Percentiles rank a stretch among this genome's conserved stretches.
These are phyloP conservation scores for Enteromius treurensis DNA, from an alignment of 2,797 vertebrate genomes.

Conservation along the genomic window DNA sequence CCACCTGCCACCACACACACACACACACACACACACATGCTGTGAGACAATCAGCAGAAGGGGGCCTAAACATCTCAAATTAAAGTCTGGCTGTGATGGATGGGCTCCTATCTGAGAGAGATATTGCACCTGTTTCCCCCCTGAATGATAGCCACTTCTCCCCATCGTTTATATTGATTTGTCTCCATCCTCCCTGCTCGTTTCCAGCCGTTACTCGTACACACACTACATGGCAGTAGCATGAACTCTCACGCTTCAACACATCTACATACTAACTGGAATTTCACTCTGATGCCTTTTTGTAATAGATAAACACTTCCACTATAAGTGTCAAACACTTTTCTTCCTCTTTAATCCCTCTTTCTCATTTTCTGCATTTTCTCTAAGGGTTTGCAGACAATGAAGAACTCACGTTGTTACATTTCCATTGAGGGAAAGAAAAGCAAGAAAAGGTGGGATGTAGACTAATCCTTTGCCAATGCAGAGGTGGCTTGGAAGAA, in stretches of 20 bases:
- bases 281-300: neutral
- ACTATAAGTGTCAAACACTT: neutral
- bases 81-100: slow-evolving; percentile 79
- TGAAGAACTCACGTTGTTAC: neutral
- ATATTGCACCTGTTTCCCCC: slow-evolving; percentile 75
- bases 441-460: neutral
- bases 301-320: neutral
- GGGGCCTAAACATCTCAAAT: slow-evolving; percentile 79
- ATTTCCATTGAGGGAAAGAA: neutral
- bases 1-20: slow-evolving; percentile 17
- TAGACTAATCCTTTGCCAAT: neutral
- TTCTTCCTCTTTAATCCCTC: neutral
- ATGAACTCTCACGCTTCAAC: slow-evolving; percentile 16
- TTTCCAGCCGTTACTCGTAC: slow-evolving; percentile 30
- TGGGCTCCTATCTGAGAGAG: slow-evolving; percentile 73
- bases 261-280: slow-evolving; percentile 38
- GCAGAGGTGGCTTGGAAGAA: neutral
- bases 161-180: slow-evolving; percentile 80
- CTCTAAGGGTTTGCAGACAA: slow-evolving; percentile 7
- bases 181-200: slow-evolving; percentile 64
- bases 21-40: slow-evolving; percentile 22
- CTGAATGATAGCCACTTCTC: slow-evolving; percentile 76
- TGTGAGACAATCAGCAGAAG: slow-evolving; percentile 73
- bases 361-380: neutral
- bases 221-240: slow-evolving; percentile 12